These are phyloP conservation scores for Athetis lepigone DNA, from an alignment of 2,888 invertebrate species.

Conservation along the genomic window DNA sequence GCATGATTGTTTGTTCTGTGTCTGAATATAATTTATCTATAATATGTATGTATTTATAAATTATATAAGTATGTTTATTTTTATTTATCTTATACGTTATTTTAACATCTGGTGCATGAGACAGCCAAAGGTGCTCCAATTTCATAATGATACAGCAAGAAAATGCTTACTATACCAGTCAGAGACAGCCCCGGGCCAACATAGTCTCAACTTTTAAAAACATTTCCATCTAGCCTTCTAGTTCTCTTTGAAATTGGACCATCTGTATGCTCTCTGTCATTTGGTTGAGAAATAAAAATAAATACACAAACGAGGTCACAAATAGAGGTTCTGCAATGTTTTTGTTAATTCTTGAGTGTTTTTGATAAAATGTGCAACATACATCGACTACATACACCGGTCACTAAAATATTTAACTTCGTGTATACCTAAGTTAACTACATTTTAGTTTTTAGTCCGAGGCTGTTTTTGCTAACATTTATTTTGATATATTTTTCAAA, in stretches of 20 bases:
- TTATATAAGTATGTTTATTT: no score
- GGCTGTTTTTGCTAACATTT: slow-evolving; percentile 64
- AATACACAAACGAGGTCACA: slow-evolving; percentile 24
- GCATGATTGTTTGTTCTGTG: no score
- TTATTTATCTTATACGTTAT: no score
- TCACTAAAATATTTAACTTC: slow-evolving; percentile 84
- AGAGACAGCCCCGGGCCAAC: background rate
- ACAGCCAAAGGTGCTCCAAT: background rate
- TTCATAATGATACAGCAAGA: background rate
- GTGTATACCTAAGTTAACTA: slow-evolving; percentile 78
- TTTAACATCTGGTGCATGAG: background rate
- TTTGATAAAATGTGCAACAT: slow-evolving; percentile 51
- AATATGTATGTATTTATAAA: no score
- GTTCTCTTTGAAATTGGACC: slow-evolving; percentile 20
- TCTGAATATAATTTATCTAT: no score
- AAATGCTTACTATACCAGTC: slow-evolving; percentile 2
- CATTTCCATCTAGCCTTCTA: background rate
- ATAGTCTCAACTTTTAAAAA: slow-evolving; percentile 1
- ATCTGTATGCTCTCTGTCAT: slow-evolving; percentile 4
- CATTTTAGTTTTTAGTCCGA: slow-evolving; percentile 78
- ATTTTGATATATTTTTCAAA: slow-evolving; percentile 38
- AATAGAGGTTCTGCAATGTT: background rate
- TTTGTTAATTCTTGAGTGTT: slow-evolving; percentile 5
- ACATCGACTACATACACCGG: slow-evolving; percentile 28
- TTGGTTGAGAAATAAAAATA: slow-evolving; percentile 14